Percentiles rank a stretch among this genome's conserved stretches.
These are phyloP conservation scores for Parauchenoglanis punctatus DNA, from an alignment of 2,797 vertebrate genomes.

Conservation along the genomic window DNA sequence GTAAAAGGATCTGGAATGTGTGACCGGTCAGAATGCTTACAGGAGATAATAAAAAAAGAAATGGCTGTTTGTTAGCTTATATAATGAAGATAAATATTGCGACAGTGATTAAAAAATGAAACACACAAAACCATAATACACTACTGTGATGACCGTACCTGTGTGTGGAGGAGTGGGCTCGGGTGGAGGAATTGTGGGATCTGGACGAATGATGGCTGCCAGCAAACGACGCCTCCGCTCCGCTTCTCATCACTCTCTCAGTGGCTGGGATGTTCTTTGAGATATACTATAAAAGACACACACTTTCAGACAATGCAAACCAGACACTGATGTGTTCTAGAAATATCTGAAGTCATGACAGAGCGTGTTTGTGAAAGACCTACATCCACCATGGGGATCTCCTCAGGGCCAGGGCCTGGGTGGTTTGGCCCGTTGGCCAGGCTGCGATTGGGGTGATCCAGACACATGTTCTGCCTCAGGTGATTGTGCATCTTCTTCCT, in stretches of 20 bases:
- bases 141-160: slow-evolving; percentile 70
- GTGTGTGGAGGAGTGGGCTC: slow-evolving; percentile 92
- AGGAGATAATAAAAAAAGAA: not conserved
- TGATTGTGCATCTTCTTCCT: slow-evolving; percentile 98
- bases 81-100: not conserved
- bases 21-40: not conserved
- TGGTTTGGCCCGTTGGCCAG: slow-evolving; percentile 94
- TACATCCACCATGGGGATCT: slow-evolving; percentile 96
- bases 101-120: not conserved
- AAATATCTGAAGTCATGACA: not conserved
- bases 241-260: slow-evolving; percentile 89
- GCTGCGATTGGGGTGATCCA: slow-evolving; percentile 91
- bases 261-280: slow-evolving; percentile 93
- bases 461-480: slow-evolving; percentile 94
- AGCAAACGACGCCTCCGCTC: slow-evolving; percentile 89
- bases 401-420: slow-evolving; percentile 92
- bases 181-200: slow-evolving; percentile 94
- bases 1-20: not conserved
- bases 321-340: not conserved
- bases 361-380: slow-evolving; percentile 53
- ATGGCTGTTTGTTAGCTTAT: not conserved
- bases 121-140: not conserved
- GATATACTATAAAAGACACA: slow-evolving; percentile 81
- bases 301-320: not conserved
- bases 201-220: slow-evolving; percentile 94